Percentiles rank a stretch among this genome's conserved stretches.
Evolutionary conservation across 1,140 invertebrate species (phyloP).

Genomic region (Gyrodactylus bullatarudis): DNA sequence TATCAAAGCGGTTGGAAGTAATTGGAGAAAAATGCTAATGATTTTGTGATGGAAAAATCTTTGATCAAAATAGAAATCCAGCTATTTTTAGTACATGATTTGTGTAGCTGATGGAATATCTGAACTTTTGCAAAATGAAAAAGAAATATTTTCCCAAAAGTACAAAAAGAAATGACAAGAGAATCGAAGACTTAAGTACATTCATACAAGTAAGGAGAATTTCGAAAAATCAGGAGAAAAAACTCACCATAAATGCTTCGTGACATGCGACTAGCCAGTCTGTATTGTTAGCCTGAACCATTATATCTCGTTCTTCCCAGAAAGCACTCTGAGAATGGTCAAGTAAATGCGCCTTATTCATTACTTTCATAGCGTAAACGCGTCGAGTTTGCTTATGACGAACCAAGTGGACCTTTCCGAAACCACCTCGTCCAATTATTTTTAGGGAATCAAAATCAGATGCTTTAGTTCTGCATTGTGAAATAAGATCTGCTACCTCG

Average conservation of each 20-base stretch:
- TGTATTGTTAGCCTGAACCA: constrained; percentile 14
- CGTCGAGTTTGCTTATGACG: constrained; percentile 67
- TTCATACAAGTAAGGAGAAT: too few species aligned
- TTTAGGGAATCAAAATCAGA: neutral
- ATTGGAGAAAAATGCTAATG: too few species aligned
- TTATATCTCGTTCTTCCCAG: constrained; percentile 16
- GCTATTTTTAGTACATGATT: too few species aligned
- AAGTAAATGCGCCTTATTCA: constrained; percentile 16
- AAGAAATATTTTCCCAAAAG: too few species aligned
- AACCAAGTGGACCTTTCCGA: constrained; percentile 82
- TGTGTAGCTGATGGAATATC: too few species aligned
- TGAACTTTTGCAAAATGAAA: too few species aligned
- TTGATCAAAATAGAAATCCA: too few species aligned
- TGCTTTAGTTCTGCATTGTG: neutral
- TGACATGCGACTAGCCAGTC: neutral
- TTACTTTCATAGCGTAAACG: constrained; percentile 92
- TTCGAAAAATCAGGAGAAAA: neutral
- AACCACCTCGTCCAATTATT: constrained; percentile 33
- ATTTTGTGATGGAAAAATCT: too few species aligned
- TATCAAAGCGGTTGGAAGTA: too few species aligned
- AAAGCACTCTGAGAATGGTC: neutral
- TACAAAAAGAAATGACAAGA: too few species aligned
- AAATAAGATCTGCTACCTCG: neutral
- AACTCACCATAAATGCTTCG: neutral
- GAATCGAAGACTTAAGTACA: neutral